Base-by-base conservation (phyloP, 1,140 invertebrate genomes). In the Aculops lycopersici region DNA sequence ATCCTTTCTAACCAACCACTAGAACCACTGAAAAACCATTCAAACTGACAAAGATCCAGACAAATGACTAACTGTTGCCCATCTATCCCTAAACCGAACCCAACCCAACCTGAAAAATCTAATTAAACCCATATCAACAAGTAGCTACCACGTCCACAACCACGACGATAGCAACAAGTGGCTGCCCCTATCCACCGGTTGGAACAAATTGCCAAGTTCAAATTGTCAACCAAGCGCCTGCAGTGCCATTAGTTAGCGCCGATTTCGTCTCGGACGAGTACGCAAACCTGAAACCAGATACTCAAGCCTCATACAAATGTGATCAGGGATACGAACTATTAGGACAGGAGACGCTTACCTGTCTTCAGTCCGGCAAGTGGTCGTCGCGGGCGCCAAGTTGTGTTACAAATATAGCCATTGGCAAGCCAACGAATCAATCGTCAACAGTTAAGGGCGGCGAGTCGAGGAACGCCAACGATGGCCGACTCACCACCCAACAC, bases 351-450 rank as follows among this genome's bases (percentile, higher is more conserved):
- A 55, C 69, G 39, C 37, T 44, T 17, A 65, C 65, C 20, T 80
- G 76, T 54, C 66, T 66, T 36, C 50, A 64, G 19, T 58, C 59
- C 41, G 72, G 69, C 35, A 65, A 65, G 49, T 83, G 77, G 77
- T 66, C 69, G 12, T 68, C 69, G 14, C 72, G 75, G 15, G 53
- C 73, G 18, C 74, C 77, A 21, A 76, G 77, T 56, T 83, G 77
- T 53, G 76, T 50, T 18, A 48, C 53, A 17, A 83, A 84, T 52
- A 72, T 84, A 1, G 77, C 74, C 4, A 73, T 71, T 47, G 62
- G 74, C 37, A 78, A 79, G 54, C 78, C 77, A 2, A 68, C 74
- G 1, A 83, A 81, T 56, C 77, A 83, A 54, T 81, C 77, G 37
- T 49, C 47, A 21, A 73, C 74, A 0, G 73, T 76, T 0, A 62